Base-by-base conservation (phyloP, 2,888 invertebrate species). In the Sericinus montela region DNA sequence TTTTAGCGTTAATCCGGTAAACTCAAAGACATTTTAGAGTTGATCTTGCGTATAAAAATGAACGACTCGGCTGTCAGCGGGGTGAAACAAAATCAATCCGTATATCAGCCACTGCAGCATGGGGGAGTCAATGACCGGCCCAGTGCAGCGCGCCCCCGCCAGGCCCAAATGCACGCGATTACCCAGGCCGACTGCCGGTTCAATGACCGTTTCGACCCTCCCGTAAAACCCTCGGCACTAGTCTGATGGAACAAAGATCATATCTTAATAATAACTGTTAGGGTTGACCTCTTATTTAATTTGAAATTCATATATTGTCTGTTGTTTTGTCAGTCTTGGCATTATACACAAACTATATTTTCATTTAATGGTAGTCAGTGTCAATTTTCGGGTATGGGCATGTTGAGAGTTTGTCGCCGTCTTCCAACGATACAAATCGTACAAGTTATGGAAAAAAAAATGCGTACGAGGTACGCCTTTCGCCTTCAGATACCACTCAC, bases 101-200 rank as follows among this genome's bases (percentile, higher is more conserved):
- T 60, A 58, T 58, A 63, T 57, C 57, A 62, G 63, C 58, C 66
- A 72, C 68, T 80, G 75, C 79, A 80, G 69, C 73, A 70, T 65
- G 67, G 59, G 65, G 65, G 75, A 75, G 83, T 82, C 85, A 86
- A 80, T 72, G 84, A 80, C 82, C 86, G 79, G 61, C 73, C 76
- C 78, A 75, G 72, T 77, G 75, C 64, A 60, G 63, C 65, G 75
- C 75, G 72, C 75, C 57, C 65, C 59, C 54, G 55, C 65, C 65
- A 64, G 61, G 57, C 57, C 59, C 57, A 60, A 63, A 68, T 67
- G 71, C 69, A 72, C 67, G 67, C 72, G 63, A 67, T 69, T 72
- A 57, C 72, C 74, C 73, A 57, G 75, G 79, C 75, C 75, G 78
- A 80, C 83, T 76, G 71, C 57, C 58, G 75, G 86, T 82, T 86